Percentiles rank a stretch among this genome's conserved stretches.
These are phyloP conservation scores for Cheilosia impressa DNA, from an alignment of 2,888 invertebrate genomes.

Conservation along the genomic window DNA sequence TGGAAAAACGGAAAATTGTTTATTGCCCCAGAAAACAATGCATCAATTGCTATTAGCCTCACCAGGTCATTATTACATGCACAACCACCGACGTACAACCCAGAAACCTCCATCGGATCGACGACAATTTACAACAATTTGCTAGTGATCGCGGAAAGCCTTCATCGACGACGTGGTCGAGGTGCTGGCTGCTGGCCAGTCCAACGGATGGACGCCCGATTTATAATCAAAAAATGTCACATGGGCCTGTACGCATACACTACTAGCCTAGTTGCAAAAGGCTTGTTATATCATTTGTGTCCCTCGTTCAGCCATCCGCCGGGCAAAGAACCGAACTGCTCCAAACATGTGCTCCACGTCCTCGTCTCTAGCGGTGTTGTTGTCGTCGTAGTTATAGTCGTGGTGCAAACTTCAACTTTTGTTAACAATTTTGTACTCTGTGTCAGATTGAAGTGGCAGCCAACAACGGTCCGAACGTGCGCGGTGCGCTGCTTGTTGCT, in stretches of 20 bases:
- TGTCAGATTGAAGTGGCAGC: constrained; percentile 68
- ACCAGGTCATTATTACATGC: constrained; percentile 36
- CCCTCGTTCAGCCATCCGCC: constrained; percentile 11
- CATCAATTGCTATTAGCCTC: constrained; percentile 67
- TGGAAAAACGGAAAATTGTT: constrained; percentile 56
- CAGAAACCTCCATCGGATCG: constrained; percentile 12
- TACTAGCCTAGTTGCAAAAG: constrained; percentile 41
- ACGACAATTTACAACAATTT: constrained; percentile 43
- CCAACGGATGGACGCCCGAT: constrained; percentile 21
- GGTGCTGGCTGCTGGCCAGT: constrained; percentile 25
- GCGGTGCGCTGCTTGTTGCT: constrained; percentile 10
- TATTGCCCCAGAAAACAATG: constrained; percentile 69
- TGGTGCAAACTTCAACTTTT: constrained; percentile 49
- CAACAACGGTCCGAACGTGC: constrained; percentile 30
- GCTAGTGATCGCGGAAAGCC: constrained; percentile 12
- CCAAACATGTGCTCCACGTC: constrained; percentile 42
- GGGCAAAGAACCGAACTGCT: constrained; percentile 26
- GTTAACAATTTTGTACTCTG: constrained; percentile 67
- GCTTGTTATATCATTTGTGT: constrained; percentile 51
- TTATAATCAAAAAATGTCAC: constrained; percentile 56
- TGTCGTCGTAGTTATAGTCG: constrained; percentile 12
- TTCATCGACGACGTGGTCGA: neutral
- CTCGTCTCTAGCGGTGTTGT: neutral
- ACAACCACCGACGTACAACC: constrained; percentile 11
- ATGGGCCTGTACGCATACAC: constrained; percentile 21